Base-by-base conservation (phyloP, 2,113 vertebrate genomes). In the Zosterops borbonicus region DNA sequence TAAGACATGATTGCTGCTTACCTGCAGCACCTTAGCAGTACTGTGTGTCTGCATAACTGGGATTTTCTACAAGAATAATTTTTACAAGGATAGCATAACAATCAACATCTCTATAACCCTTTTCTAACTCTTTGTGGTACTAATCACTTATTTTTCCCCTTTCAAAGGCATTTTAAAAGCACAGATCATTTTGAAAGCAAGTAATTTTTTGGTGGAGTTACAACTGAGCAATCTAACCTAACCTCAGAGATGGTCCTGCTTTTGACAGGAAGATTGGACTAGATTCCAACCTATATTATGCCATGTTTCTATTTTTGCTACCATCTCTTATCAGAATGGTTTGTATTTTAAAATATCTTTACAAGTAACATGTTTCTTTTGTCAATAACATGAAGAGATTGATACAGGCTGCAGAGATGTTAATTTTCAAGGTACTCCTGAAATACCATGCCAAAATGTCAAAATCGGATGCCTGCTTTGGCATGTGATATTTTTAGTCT, bases 141-240 rank as follows among this genome's bases (percentile, higher is more conserved):
- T 60, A 62, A 37, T 9, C 24, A 37, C 15, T 46, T 81, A 9
- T 46, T 87, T 84, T 89, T 70, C 7, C 29, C 16, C 63, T 62
- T 77, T 81, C 21, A 83, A 92, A 89, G 37, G 37, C 20, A 19
- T 46, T 83, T 78, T 88, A 47, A 92, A 93, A 90, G 11, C 35
- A 63, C 2, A 4, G 11, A 13, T 62, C 1, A 19, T 83, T 92
- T 68, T 68, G 27, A 50, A 88, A 52, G 33, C 39, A 85, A 73
- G 17, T 80, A 87, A 29, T 55, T 75, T 25, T 91, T 86, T 53
- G 28, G 24, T 92, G 14, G 16, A 6, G 5, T 85, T 74, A 52
- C 5, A 6, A 77, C 5, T 52, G 18, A 83, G 7, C 50, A 69
- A 31, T 62, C 20, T 74, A 42, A 68, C 47, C 49, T 80, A 76